A percentile compares a stretch with the other conserved stretches of the same genome.
These are phyloP conservation scores for Phalanger gymnotis DNA, from an alignment of 2,797 vertebrate genomes.

Conservation along the genomic window DNA sequence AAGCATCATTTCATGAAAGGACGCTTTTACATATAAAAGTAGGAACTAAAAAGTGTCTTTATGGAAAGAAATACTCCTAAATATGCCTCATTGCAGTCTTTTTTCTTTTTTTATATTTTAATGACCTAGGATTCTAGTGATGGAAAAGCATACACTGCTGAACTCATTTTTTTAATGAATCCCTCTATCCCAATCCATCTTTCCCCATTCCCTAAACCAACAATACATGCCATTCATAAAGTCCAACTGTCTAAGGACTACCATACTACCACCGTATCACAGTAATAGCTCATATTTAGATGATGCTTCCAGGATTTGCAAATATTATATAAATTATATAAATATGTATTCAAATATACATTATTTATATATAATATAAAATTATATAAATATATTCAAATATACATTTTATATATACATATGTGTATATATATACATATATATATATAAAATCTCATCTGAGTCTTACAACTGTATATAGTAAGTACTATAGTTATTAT, in stretches of 20 bases:
- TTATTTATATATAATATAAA: too few relatives aligned
- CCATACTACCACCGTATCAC: not conserved
- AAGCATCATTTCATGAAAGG: slow-evolving; percentile 66
- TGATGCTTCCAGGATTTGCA: not conserved
- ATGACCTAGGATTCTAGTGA: not conserved
- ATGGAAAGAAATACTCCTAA: not conserved
- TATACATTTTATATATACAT: too few relatives aligned
- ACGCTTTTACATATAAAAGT: not conserved
- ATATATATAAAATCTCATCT: not conserved
- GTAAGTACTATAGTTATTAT: not conserved
- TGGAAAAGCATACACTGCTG: not conserved
- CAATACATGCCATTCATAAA: not conserved
- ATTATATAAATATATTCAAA: too few relatives aligned
- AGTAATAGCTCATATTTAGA: not conserved
- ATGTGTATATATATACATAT: too few relatives aligned
- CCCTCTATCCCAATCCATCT: not conserved
- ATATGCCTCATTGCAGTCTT: not conserved
- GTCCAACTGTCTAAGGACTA: not conserved
- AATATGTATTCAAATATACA: not conserved
- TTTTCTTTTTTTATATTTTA: slow-evolving; percentile 19
- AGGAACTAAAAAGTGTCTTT: not conserved
- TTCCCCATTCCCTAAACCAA: not conserved
- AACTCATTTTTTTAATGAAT: not conserved
- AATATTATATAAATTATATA: not conserved
- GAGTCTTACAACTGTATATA: not conserved